Base-by-base conservation (phyloP, 2,888 invertebrate species). In the Lycaena phlaeas region DNA sequence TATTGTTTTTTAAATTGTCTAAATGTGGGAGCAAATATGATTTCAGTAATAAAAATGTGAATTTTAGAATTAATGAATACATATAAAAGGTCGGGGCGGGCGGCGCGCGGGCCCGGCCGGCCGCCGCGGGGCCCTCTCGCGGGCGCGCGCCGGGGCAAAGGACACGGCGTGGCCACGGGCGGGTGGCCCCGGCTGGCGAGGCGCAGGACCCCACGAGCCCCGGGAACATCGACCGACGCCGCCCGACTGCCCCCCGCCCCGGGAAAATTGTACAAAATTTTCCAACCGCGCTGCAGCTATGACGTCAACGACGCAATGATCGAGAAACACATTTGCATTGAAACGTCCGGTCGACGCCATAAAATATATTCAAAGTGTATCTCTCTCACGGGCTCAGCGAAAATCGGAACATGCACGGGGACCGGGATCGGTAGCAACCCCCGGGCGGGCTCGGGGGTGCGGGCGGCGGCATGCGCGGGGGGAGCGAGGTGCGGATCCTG, bases 201-300 rank as follows among this genome's bases (percentile, higher is more conserved):
- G 82, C 82, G 82, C 82, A 82, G 68, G 64, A 63, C 64, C 55
- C 40, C 50, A 50, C 55, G n/a, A n/a, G n/a, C n/a, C n/a, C n/a
- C n/a, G n/a, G n/a, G n/a, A n/a, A n/a, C n/a, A n/a, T n/a, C n/a
- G n/a, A n/a, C n/a, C n/a, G n/a, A n/a, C 29, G 9, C 27, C 57
- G 45, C 54, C 50, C 54, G 48, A 54, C 49, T 50, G 48, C 57
- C 45, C 54, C 50, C 54, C 48, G 54, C 49, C 51, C 48, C 45
- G 53, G 69, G 79, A 82, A 79, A 82, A 82, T 78, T 81, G 56
- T 49, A 59, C 54, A 62, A 81, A 79, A 61, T 73, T 79, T 79
- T 81, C 78, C 82, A 62, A 56, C 60, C 54, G 55, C 61, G 46
- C 53, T 53, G 57, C 56, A 54, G 46, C 53, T 61, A 55, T 62